These are phyloP conservation scores for Geopemphigus sp. DNA, from an alignment of 1,140 invertebrate genomes.

Conservation along the genomic window DNA sequence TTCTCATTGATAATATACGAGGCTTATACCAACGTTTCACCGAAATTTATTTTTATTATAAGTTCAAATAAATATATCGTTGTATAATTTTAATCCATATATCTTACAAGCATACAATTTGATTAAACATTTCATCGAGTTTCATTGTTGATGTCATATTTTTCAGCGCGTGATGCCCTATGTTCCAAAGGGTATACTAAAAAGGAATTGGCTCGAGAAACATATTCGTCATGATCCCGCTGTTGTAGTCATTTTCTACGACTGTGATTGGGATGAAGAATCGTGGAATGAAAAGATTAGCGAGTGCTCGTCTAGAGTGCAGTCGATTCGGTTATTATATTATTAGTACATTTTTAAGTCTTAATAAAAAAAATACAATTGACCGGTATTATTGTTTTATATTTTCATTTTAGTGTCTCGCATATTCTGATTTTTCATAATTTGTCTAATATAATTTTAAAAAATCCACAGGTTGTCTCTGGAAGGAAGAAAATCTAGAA, in stretches of 20 bases:
- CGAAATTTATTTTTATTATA: too few relatives aligned
- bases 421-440: too few relatives aligned
- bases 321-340: conserved; percentile 70
- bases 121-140: too few relatives aligned
- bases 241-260: conserved; percentile 91
- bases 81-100: too few relatives aligned
- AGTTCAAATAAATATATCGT: too few relatives aligned
- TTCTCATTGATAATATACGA: too few relatives aligned
- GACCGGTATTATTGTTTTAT: too few relatives aligned
- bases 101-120: too few relatives aligned
- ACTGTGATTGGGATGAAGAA: conserved; percentile 94
- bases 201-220: conserved; percentile 93
- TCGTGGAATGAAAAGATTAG: conserved; percentile 91
- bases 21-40: too few relatives aligned
- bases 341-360: too few relatives aligned
- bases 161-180: conserved; percentile 60
- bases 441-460: background rate
- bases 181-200: conserved; percentile 92
- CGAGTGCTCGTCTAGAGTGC: conserved; percentile 87
- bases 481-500: conserved; percentile 78
- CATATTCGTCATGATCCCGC: conserved; percentile 87
- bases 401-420: too few relatives aligned
- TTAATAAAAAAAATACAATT: too few relatives aligned
- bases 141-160: background rate
- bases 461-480: conserved; percentile 60